Evolutionary conservation across 2,113 vertebrate species (phyloP), one percentile per base, ranked within the genome.

Genomic region (Actinemys pallida): DNA sequence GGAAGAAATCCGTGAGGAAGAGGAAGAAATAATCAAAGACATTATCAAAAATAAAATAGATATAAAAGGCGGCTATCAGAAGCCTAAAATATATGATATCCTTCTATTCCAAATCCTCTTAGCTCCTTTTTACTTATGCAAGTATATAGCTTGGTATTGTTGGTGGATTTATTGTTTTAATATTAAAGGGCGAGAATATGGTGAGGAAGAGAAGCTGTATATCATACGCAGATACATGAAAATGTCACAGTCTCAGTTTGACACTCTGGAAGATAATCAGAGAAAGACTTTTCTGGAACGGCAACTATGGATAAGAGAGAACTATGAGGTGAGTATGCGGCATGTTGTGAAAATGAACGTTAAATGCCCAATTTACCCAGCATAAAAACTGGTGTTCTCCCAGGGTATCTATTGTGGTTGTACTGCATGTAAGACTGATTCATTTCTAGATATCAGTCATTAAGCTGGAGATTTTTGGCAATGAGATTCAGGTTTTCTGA

Each of bases 11-110:
- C 99, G 99, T 25, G 99, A 99, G 50, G 99, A 99, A 91, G 99
- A 99, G 84, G 99, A 99, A 97, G 99, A 99, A 97, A 99, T 99
- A 83, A 99, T 99, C 96, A 99, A 99, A 20, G 98, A 99, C 97
- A 99, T 99, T 93, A 99, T 99, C 96, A 99, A 99, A 97, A 99
- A 98, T 94, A 99, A 99, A 98, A 99, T 99, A 83, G 99, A 99
- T 97, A 99, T 99, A 95, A 99, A 99, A 95, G 99, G 99, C 0
- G 99, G 99, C 93, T 99, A 99, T 97, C 99, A 99, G 98, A 99
- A 99, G 87, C 99, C 99, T 80, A 99, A 99, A 90, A 95, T 99
- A 84, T 98, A 98, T 0, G 99, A 99, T 97, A 99, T 99, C 92
- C 98, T 99, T 79, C 97, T 99, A 19, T 99, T 99, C 92, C 99